These are phyloP conservation scores for Hecatera dysodea DNA, from an alignment of 2,888 invertebrate species.

Conservation along the genomic window DNA sequence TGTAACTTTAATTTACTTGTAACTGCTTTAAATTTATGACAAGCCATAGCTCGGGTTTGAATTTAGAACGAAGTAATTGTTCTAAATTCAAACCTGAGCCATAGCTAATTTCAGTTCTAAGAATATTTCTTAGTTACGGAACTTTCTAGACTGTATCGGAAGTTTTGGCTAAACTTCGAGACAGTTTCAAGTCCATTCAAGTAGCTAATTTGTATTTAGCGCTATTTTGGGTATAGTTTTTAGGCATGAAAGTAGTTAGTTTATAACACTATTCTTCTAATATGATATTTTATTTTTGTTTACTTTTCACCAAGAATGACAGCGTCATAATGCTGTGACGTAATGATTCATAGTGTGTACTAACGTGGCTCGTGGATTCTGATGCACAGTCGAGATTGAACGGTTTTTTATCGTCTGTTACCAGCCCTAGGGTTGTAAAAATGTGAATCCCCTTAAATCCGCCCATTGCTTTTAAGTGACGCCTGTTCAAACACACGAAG, in stretches of 20 bases:
- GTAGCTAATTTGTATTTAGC: not conserved
- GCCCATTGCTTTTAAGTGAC: conserved; percentile 51
- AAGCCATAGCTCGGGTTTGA: too few species aligned
- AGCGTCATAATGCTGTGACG: conserved; percentile 34
- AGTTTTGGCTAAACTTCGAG: conserved; percentile 20
- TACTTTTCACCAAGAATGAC: conserved; percentile 14
- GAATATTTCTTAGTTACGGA: conserved; percentile 34
- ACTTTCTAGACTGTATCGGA: conserved; percentile 20
- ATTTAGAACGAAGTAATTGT: too few species aligned
- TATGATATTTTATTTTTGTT: conserved; percentile 19
- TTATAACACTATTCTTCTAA: conserved; percentile 3
- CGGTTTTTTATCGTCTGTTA: conserved; percentile 55
- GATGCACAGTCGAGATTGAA: conserved; percentile 47
- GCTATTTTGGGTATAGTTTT: not conserved
- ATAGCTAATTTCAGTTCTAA: conserved; percentile 6
- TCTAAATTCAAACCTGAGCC: not conserved
- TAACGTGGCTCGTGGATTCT: conserved; percentile 21
- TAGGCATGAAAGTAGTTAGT: conserved; percentile 5
- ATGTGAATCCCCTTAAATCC: conserved; percentile 49
- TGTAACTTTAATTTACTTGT: conserved; percentile 25
- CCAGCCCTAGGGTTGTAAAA: conserved; percentile 58
- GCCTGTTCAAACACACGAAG: conserved; percentile 55
- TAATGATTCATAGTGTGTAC: conserved; percentile 54
- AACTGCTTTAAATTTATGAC: conserved; percentile 16
- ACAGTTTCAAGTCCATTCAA: conserved; percentile 1